A percentile compares a stretch with the other conserved stretches of the same genome.
phyloP scores from a whole-genome alignment of 92 coral and sea anemone species.

The Micromussa lordhowensis region DNA sequence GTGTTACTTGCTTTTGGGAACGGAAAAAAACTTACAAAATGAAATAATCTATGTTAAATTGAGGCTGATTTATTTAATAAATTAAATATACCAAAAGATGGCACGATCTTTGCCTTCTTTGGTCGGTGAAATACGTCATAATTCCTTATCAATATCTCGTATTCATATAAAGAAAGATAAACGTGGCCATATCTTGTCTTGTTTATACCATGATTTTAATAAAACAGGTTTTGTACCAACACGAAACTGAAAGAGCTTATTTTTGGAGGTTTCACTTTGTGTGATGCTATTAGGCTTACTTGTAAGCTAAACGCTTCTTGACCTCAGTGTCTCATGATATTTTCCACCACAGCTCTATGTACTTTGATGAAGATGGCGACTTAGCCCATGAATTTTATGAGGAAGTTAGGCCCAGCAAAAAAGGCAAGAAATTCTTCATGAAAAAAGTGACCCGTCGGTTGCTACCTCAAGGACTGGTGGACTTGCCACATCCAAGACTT shows the following conservation, averaged over 20 bases:
- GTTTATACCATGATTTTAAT: background rate
- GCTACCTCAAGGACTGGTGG: conserved; percentile 86
- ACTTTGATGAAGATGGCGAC: conserved; percentile 98
- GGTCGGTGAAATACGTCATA: background rate
- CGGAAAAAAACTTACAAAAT: background rate
- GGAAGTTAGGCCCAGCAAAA: conserved; percentile 85
- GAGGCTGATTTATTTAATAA: background rate
- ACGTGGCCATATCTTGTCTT: background rate
- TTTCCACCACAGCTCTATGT: conserved; percentile 80
- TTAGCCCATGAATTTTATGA: conserved; percentile 99
- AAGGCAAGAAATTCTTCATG: conserved; percentile 88
- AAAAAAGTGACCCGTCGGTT: conserved; percentile 75
- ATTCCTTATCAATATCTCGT: background rate
- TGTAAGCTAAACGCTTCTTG: too few species aligned
- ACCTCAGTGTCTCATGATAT: too few species aligned
- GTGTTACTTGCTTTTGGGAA: background rate
- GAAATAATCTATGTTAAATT: background rate
- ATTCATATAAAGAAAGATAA: background rate
- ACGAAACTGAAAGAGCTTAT: background rate
- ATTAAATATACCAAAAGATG: background rate
- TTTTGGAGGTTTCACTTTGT: too few species aligned
- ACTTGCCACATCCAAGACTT: conserved; percentile 80
- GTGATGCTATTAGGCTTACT: too few species aligned
- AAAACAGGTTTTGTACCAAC: background rate
- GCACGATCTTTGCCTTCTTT: background rate